Base-by-base conservation (phyloP, 1,140 invertebrate species). In the Sesamia nonagrioides region DNA sequence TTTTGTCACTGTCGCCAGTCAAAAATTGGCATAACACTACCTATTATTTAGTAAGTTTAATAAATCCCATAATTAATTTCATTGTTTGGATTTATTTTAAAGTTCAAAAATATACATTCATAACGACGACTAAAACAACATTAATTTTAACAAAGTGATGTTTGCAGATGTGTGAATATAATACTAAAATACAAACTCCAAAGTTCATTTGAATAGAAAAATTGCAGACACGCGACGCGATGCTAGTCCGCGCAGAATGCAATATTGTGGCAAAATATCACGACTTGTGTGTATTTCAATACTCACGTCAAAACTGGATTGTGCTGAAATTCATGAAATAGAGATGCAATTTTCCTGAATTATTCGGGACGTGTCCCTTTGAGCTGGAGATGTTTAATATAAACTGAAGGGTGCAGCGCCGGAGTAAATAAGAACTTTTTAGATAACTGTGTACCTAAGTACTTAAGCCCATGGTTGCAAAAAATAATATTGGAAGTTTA, bases 261-360 rank as follows among this genome's bases (percentile, higher is more conserved):
- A 71, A 71, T 71, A 71, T 71, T 68, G 48, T 54, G 68, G 48
- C 48, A 52, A 71, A 52, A 71, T 52, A 69, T 71, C 48, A 27
- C 45, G 45, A 52, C 48, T 71, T 71, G 6, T 71, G 68, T 71
- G 52, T 71, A 71, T 71, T 71, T 71, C 68, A 71, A 71, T 71
- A 71, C 54, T 15, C 27, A 13, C 68, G 68, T 71, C 68, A 54
- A 35, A 71, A 71, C 27, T 35, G 15, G 27, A 71, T 71, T 71
- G 45, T 33, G 2, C 27, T 4, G 48, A 35, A 71, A 35, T 71
- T 52, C 27, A n/a, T 35, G 48, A 40, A 61, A 61, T 61, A 61
- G 60, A 61, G 60, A 61, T 9, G 60, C 35, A 2, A 61, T 40
- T 17, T 58, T 58, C 1, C 2, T 48, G 45, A 48, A 48, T 48